These are phyloP conservation scores for Drosophila birchii DNA, from an alignment of 2,888 invertebrate genomes.

Conservation along the genomic window DNA sequence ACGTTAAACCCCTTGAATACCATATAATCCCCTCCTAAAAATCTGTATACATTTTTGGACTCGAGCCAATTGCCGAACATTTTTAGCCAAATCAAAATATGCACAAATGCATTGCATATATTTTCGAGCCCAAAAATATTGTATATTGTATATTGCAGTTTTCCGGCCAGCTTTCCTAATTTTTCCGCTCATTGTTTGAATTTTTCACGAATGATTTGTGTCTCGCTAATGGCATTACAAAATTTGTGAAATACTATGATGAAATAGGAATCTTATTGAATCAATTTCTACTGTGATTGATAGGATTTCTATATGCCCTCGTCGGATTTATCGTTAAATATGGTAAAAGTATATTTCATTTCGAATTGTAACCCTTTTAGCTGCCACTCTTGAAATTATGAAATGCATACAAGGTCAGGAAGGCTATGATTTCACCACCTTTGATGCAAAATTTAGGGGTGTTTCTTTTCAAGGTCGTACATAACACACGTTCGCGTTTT, in stretches of 20 bases:
- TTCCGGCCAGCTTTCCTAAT: not conserved
- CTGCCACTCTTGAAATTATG: not conserved
- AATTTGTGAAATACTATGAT: constrained; percentile 19
- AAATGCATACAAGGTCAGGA: constrained; percentile 14
- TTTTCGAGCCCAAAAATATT: constrained; percentile 5
- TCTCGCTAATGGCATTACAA: constrained; percentile 18
- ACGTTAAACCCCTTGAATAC: not conserved
- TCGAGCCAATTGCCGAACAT: constrained; percentile 25
- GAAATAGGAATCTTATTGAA: constrained; percentile 10
- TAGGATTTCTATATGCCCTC: not conserved
- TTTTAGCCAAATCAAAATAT: constrained; percentile 39
- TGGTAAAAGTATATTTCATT: not conserved
- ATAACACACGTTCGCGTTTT: not conserved
- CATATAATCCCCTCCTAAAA: constrained; percentile 25
- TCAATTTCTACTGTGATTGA: not conserved
- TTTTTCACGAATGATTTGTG: constrained; percentile 8
- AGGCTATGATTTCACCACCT: constrained; percentile 5
- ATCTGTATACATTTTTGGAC: constrained; percentile 30
- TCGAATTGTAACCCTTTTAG: not conserved
- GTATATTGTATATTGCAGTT: constrained; percentile 26
- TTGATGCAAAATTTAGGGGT: constrained; percentile 12
- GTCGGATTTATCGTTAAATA: not conserved
- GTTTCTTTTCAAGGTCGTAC: constrained; percentile 20
- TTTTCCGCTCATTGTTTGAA: constrained; percentile 7
- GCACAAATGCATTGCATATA: constrained; percentile 13